These are phyloP conservation scores for Cheirogaleus major DNA, from an alignment of 2,797 vertebrate species.

Conservation along the genomic window DNA sequence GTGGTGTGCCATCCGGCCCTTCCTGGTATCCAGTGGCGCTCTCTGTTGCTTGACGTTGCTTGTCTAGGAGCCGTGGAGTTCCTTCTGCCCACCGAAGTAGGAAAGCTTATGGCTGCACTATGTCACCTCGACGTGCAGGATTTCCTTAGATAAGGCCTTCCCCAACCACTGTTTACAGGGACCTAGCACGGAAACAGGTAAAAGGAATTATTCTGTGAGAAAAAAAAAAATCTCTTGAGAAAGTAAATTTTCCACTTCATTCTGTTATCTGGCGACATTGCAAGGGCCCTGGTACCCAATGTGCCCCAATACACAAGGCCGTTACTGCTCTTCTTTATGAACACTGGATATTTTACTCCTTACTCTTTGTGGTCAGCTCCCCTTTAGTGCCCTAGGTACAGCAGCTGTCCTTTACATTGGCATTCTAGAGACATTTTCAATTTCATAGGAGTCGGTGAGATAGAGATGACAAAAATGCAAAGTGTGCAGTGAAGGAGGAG, in stretches of 20 bases:
- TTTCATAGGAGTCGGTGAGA: not conserved
- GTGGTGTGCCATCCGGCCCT: not conserved
- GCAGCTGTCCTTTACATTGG: not conserved
- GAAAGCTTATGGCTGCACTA: not conserved
- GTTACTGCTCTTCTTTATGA: not conserved
- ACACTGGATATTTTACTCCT: not conserved
- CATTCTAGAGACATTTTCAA: not conserved
- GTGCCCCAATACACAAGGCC: accelerated
- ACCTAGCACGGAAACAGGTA: not conserved
- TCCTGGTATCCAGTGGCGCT: not conserved
- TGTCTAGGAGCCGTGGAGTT: not conserved
- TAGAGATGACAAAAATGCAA: not conserved
- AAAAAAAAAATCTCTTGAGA: not conserved
- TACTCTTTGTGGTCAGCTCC: not conserved
- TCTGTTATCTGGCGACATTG: not conserved
- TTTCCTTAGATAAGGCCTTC: not conserved
- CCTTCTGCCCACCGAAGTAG: not conserved
- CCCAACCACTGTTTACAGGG: not conserved
- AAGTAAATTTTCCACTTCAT: not conserved
- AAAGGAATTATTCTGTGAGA: not conserved
- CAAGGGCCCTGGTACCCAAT: not conserved
- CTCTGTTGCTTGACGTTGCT: not conserved
- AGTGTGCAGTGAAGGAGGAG: not conserved
- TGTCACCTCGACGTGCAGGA: not conserved
- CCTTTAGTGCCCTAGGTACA: not conserved